Base-by-base conservation (phyloP, 2,888 invertebrate species). In the Athripsodes cinereus region DNA sequence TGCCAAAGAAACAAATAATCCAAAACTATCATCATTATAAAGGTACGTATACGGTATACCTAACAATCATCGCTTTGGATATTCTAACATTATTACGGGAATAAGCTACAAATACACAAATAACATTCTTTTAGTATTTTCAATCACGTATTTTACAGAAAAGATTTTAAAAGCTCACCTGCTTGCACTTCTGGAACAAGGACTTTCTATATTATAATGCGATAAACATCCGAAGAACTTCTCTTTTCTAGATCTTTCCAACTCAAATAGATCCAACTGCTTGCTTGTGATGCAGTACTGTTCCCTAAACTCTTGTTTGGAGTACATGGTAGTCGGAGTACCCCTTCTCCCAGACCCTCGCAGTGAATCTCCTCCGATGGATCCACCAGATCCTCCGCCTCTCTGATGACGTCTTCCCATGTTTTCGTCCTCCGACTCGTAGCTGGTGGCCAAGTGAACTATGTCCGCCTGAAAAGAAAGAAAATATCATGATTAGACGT, bases 211-310 rank as follows among this genome's bases (percentile, higher is more conserved):
- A 69, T 83, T 81, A 69, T 81, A 81, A 64, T 81, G 80, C 52
- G 92, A 91, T 67, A 93, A 81, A 72, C 93, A 94, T 66, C 93
- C 92, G 74, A 93, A 92, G 72, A 92, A 86, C 68, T 88, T 81
- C 69, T 81, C 81, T 74, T 79, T 79, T 72, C 78, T 78, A 71
- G 79, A 78, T 68, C 78, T 77, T 67, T 79, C 79, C 76, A 79
- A 62, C 67, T 92, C 92, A 69, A 93, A 82, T 67, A 88, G 84
- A 70, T 90, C 89, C 72, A 94, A 77, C 74, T 93, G 92, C 70
- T 92, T 86, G 76, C 89, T 90, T 71, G 88, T 93, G 77, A 95
- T 91, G 79, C 94, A 95, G 79, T 95, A 95, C 76, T 94, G 94
- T 71, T 95, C 94, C 66, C 91, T 84, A 73, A 95, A 93, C 78